phyloP scores from a whole-genome alignment of 2,888 invertebrate species.

The Drosophila macrospina region DNA sequence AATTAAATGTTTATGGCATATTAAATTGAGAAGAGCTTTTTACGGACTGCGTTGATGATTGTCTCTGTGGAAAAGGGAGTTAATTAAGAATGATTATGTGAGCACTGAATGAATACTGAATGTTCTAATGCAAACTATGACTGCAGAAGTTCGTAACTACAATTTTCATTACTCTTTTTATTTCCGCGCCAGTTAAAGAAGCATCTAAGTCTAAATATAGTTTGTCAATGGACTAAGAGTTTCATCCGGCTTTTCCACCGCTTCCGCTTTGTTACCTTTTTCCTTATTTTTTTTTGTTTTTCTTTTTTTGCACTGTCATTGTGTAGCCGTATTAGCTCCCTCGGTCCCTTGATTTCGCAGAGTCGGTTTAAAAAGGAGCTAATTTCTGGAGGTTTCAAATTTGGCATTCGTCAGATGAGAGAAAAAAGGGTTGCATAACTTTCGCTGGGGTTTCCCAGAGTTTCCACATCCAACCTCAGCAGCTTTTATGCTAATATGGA shows the following conservation, averaged over 20 bases:
- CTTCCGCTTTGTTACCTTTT: conserved; percentile 37
- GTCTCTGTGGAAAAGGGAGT: too few species aligned
- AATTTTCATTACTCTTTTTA: not conserved
- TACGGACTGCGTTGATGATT: too few species aligned
- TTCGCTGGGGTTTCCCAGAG: conserved; percentile 6
- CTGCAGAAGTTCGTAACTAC: too few species aligned
- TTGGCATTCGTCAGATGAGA: conserved; percentile 66
- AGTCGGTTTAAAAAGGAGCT: conserved; percentile 65
- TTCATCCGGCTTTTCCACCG: conserved; percentile 12
- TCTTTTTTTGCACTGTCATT: conserved; percentile 11
- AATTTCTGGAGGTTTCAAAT: conserved; percentile 70
- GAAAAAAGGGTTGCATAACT: conserved; percentile 27
- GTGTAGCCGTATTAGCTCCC: conserved; percentile 4
- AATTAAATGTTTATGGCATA: not conserved
- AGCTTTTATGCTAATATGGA: conserved; percentile 25
- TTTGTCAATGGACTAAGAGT: not conserved
- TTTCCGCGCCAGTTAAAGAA: not conserved
- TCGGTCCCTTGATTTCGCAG: conserved; percentile 38
- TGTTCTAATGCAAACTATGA: not conserved
- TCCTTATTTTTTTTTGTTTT: conserved; percentile 24
- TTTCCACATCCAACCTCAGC: not conserved
- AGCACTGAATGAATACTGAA: too few species aligned
- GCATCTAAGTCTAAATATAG: not conserved
- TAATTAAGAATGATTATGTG: too few species aligned
- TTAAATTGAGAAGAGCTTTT: not conserved